Base-by-base conservation (phyloP, 37 sponge, comb jelly and placozoan genomes). In the Spongilla lacustris region DNA sequence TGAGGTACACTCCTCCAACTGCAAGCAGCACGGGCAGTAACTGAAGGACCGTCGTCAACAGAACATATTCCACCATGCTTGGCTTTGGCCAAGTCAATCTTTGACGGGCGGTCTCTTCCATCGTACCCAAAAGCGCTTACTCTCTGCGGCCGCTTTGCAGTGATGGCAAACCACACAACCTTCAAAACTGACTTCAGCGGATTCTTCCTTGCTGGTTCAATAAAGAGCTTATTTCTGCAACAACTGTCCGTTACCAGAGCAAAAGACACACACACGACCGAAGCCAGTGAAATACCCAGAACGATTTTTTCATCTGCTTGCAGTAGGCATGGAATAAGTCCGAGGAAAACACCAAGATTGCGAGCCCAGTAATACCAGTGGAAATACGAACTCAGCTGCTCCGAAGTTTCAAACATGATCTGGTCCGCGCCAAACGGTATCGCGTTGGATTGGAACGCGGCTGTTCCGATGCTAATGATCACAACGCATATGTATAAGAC, bases 341-440 rank as follows among this genome's bases (percentile, higher is more conserved):
- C 36, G 24, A 78, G 10, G 5, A 89, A 2, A n/a, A 17, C 79
- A 68, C 81, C 87, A 3, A 87, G 46, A 27, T 91, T 91, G 17
- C 84, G 68, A 66, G 77, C 67, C 92, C 92, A 91, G 76, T 91
- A 91, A 46, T 86, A 87, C 84, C 80, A 87, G 81, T 91, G 78
- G 71, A 91, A 87, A 69, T 78, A 91, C 0, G 92, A 86, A 50
- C 87, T 87, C 23, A 87, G 27, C 36, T 82, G 74, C 8, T 86
- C 80, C 23, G 76, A 76, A 13, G 84, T 50, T 46, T 78, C 75
- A 32, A 74, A 32, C 26, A 30, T 29, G 28, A 91, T 69, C 69
- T 86, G 87, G 50, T 87, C 87, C 9, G 84, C 92, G 22, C 84
- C 87, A 36, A 87, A 79, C 4, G 87, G 83, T 21, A 91, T 74